Base-by-base conservation (phyloP, 2,888 invertebrate species). In the Hyalella azteca region DNA sequence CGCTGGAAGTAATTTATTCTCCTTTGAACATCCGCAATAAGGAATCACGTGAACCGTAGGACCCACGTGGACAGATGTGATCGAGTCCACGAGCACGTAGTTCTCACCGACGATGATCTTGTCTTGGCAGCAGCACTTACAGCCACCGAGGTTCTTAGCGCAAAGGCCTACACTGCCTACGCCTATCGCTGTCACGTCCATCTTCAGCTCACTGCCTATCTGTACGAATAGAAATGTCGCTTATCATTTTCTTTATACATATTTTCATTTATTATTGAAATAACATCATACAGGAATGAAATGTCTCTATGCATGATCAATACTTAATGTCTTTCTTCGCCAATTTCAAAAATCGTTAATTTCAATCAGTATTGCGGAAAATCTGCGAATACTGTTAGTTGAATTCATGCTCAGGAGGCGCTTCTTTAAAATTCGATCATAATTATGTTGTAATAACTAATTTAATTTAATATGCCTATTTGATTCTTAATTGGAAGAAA, bases 21-120 rank as follows among this genome's bases (percentile, higher is more conserved):
- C 50, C 22, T 39, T 49, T 1, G 48, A 29, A 41, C 83, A 83
- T n/a, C 81, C 79, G 59, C 83, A 83, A 32, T 79, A 81, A 13
- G 75, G 78, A 19, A 77, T 54, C 11, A 83, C 48, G 48, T 50
- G 78, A 11, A 83, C 41, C 59, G 73, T 66, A 2, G 83, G 83
- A 4, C 83, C 83, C 39, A 80, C 83, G 48, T 81, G 66, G 5
- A 81, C 75, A 9, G 83, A 83, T 29, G 78, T 78, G 50, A 79
- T 81, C 41, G 81, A 79, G 40, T 83, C 83, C 60, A 83, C 78
- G 26, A 77, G 45, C 39, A 81, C 73, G 40, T 59, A 49, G 26
- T 66, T 76, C 5, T 59, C 78, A n/a, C 76, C 73, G 32, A 81
- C 50, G 0, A 76, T 36, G 7, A 66, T 75, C 4, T 41, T 50